Base-by-base conservation (phyloP, 2,888 invertebrate genomes). In the Tortricodes alternella region DNA sequence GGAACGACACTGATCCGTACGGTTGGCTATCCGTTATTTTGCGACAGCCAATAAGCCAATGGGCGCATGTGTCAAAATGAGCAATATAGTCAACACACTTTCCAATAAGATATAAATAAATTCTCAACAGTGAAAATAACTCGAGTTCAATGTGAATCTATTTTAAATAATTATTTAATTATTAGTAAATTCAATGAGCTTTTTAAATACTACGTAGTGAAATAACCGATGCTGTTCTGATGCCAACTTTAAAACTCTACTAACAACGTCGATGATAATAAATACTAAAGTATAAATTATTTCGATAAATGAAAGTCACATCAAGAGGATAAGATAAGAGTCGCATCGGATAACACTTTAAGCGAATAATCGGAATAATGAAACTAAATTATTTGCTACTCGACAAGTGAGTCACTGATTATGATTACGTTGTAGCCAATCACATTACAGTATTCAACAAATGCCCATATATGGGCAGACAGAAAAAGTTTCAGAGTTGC, bases 381-480 rank as follows among this genome's bases (percentile, higher is more conserved):
- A 77, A 72, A 73, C 73, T 74, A 73, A 66, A 71, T 70, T 66
- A 69, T 67, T 71, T 69, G 65, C 74, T 70, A 73, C 72, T 71
- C 65, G 62, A 73, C 74, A 71, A 78, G 76, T 89, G 89, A 88
- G 70, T 89, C 89, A 86, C 72, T 73, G 70, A 74, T 82, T 82
- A 84, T 78, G 82, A 76, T 68, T 70, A 62, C 35, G 43, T 65
- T 74, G 80, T 77, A 76, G 73, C 93, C 93, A 93, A 93, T 93
- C 85, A 89, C 77, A 78, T 75, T 76, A 76, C 80, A 78, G 89
- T 83, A 87, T 90, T 87, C 76, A 82, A 81, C 85, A 91, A 91
- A 93, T 93, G 92, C 89, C 93, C 93, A 88, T 93, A 91, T 92
- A 93, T 83, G 93, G 93, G 81, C 83, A 85, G 91, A 78, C 85